Evolutionary conservation across 2,888 invertebrate genomes (phyloP).

Genomic region (Adelphocoris suturalis): DNA sequence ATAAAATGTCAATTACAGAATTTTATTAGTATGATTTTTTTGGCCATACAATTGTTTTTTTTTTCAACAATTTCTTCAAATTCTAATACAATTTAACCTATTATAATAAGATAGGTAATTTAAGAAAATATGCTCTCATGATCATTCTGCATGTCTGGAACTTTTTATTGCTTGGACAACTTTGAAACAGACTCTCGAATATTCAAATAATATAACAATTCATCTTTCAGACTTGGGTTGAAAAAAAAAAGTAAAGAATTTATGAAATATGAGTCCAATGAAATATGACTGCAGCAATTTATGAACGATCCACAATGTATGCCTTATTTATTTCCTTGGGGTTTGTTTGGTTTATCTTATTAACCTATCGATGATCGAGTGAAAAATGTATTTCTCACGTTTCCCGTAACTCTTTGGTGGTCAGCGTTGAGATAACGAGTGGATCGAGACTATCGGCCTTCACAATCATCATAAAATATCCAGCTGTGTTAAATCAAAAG

Average conservation of each 20-base stretch:
- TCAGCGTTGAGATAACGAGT: background rate
- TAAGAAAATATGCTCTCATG: no score
- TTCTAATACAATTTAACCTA: no score
- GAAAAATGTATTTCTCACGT: slow-evolving; percentile 39
- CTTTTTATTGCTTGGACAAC: no score
- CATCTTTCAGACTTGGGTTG: background rate
- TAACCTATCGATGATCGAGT: slow-evolving; percentile 36
- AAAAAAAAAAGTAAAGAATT: background rate
- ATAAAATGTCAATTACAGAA: no score
- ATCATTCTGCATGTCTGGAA: no score
- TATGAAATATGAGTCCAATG: slow-evolving; percentile 16
- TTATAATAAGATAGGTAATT: no score
- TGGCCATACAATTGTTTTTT: no score
- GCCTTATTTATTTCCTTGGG: background rate
- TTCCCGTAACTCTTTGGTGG: slow-evolving; percentile 6
- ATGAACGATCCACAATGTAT: background rate
- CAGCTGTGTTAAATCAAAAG: slow-evolving; percentile 21
- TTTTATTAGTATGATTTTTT: no score
- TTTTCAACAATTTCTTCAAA: no score
- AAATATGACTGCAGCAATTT: background rate
- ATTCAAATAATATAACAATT: background rate
- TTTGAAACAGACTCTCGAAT: no score
- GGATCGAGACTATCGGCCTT: slow-evolving; percentile 22
- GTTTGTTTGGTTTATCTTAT: slow-evolving; percentile 31
- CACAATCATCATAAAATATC: slow-evolving; percentile 39